Conservation (phyloP, 2,797 vertebrate species). For the Mergus octosetaceus region DNA sequence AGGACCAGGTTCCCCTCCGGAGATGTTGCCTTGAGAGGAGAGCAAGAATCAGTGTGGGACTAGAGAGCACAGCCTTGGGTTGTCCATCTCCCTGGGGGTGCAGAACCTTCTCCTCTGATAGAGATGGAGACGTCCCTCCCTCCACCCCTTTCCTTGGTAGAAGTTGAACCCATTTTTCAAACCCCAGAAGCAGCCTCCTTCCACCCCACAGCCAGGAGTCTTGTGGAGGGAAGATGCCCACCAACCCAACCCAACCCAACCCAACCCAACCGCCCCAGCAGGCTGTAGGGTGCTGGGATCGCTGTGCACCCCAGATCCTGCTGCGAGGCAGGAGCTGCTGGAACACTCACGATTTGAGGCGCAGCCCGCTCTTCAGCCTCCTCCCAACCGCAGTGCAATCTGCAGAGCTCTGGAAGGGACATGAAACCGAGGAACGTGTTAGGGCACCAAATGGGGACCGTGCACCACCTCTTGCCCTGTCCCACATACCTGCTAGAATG, state of each 20-base stretch:
- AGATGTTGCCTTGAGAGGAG: constrained; percentile 80
- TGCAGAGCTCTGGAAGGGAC: constrained; percentile 78
- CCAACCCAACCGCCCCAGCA: not conserved
- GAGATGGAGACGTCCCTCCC: too few relatives aligned
- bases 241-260: too few relatives aligned
- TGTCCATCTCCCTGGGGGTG: too few relatives aligned
- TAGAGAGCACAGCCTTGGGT: not conserved
- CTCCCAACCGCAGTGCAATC: constrained; percentile 80
- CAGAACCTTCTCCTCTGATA: too few relatives aligned
- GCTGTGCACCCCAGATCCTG: not conserved
- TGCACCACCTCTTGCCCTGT: accelerated
- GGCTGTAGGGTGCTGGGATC: not conserved
- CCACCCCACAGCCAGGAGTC: not conserved
- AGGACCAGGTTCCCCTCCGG: constrained; percentile 76
- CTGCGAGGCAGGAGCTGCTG: not conserved
- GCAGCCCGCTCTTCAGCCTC: constrained; percentile 85
- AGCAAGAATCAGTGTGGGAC: not conserved
- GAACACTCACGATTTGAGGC: constrained; percentile 89
- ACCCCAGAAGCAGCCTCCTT: not conserved
- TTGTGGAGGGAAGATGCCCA: not conserved
- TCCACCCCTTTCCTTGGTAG: not conserved
- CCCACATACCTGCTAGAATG: not conserved
- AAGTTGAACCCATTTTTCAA: not conserved
- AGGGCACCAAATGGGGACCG: not conserved
- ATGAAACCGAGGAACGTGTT: not conserved